A percentile compares a stretch with the other conserved stretches of the same genome.
Evolutionary conservation across 2,113 vertebrate species (phyloP).

Genomic region (Vulpes lagopus): DNA sequence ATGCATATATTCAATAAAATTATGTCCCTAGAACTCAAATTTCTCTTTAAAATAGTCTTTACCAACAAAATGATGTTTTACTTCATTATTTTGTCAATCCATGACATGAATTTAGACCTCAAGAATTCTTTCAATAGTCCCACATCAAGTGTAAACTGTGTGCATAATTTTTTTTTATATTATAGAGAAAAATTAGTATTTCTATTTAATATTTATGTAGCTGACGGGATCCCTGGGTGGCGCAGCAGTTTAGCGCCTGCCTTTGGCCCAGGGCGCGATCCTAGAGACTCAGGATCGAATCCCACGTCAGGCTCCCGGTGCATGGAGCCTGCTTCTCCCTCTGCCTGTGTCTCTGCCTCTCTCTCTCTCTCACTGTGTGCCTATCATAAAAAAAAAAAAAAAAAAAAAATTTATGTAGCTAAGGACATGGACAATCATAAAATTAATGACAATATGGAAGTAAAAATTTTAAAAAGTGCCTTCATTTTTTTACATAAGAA

Average conservation of each 20-base stretch:
- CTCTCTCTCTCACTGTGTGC: no score
- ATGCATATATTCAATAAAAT: background rate
- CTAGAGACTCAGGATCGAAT: no score
- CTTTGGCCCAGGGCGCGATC: no score
- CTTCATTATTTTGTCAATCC: background rate
- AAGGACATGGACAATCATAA: background rate
- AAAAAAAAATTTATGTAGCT: background rate
- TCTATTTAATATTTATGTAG: background rate
- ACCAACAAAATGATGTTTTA: background rate
- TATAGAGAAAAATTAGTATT: background rate
- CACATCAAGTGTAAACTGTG: background rate
- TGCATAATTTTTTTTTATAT: background rate
- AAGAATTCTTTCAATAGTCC: background rate
- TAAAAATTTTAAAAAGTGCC: background rate
- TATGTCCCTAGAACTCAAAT: background rate
- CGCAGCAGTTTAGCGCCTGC: no score
- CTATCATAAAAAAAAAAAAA: no score
- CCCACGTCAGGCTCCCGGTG: no score
- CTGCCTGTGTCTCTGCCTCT: no score
- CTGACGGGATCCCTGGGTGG: no score
- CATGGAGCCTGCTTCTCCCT: no score
- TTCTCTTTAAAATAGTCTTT: background rate
- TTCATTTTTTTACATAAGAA: background rate
- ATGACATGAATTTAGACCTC: background rate
- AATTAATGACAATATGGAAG: background rate